phyloP scores from a whole-genome alignment of 2,888 invertebrate species.

The Conus canariensis region DNA sequence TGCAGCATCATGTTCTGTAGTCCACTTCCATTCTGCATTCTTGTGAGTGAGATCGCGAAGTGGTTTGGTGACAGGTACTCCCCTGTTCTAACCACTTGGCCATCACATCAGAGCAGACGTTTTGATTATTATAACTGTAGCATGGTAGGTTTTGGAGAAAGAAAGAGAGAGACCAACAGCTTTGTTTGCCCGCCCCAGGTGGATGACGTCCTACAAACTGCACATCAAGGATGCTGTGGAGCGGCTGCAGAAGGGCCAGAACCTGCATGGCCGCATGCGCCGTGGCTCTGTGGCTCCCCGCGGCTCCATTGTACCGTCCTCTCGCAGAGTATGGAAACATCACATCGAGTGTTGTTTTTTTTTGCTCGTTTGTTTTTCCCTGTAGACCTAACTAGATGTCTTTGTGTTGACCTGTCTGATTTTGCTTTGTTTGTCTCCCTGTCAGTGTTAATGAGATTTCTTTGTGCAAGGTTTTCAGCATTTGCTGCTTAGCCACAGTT shows the following conservation, averaged over 20 bases:
- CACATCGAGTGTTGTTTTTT: not conserved
- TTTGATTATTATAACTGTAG: too few relatives aligned
- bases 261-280: constrained; percentile 66
- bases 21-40: too few relatives aligned
- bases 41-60: too few relatives aligned
- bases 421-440: not conserved
- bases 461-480: not conserved
- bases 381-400: not conserved
- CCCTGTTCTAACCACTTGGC: too few relatives aligned
- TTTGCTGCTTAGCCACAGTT: too few relatives aligned
- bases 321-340: constrained; percentile 19
- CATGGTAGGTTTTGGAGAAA: too few relatives aligned
- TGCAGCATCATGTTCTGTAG: too few relatives aligned
- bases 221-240: constrained; percentile 75
- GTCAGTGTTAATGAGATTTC: not conserved
- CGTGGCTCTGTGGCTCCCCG: constrained; percentile 25
- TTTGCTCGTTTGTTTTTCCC: too few relatives aligned
- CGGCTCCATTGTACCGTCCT: not conserved
- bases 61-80: too few relatives aligned
- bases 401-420: not conserved
- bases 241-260: constrained; percentile 74
- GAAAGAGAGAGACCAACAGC: too few relatives aligned
- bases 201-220: constrained; percentile 76
- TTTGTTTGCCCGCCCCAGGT: constrained; percentile 56
- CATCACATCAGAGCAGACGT: too few relatives aligned